Conservation (phyloP, 1,140 invertebrate species). For the Polyergus mexicanus region DNA sequence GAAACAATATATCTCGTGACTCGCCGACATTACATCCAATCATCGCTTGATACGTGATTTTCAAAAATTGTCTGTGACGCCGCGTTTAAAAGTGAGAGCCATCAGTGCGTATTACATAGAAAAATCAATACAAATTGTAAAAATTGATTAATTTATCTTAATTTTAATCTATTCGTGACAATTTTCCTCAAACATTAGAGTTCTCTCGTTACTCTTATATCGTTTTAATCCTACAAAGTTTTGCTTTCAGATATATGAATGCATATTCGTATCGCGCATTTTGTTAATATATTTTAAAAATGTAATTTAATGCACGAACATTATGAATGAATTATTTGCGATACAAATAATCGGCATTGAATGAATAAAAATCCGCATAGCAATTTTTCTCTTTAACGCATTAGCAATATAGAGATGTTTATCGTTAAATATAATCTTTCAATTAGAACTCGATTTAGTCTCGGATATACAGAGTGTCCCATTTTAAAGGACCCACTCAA, state of each 20-base stretch:
- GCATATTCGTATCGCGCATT: background rate
- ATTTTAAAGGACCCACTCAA: too few relatives aligned
- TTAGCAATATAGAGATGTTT: background rate
- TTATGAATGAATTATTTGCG: background rate
- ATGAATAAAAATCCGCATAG: background rate
- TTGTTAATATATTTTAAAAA: background rate
- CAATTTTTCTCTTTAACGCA: background rate
- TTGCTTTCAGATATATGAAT: background rate
- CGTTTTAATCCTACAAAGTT: background rate
- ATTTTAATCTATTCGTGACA: background rate
- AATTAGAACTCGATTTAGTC: background rate
- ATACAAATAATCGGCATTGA: background rate
- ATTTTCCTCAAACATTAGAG: background rate
- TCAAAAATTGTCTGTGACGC: background rate
- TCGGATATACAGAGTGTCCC: too few relatives aligned
- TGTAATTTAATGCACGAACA: background rate
- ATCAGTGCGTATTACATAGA: background rate
- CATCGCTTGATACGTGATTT: conserved; percentile 6
- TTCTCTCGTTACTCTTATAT: background rate
- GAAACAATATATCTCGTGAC: conserved; percentile 20
- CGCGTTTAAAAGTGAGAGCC: background rate
- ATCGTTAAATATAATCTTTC: conserved; percentile 10
- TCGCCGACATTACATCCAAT: conserved; percentile 11
- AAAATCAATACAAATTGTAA: background rate
- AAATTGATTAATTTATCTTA: background rate